Base-by-base conservation (phyloP, 2,113 vertebrate genomes). In the Corythoichthys intestinalis region DNA sequence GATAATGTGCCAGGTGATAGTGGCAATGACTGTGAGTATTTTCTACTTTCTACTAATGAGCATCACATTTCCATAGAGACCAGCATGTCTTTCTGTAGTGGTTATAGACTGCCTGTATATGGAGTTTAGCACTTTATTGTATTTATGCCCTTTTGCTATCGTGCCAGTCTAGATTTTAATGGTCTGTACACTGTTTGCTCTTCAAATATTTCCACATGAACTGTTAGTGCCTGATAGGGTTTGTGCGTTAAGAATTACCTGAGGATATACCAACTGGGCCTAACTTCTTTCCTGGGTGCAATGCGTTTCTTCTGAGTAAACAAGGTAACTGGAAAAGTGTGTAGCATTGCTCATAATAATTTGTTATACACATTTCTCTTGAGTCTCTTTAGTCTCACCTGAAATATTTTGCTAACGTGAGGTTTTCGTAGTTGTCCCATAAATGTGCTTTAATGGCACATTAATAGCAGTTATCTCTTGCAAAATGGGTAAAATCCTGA, bases 201-300 rank as follows among this genome's bases (percentile, higher is more conserved):
- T 86, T 81, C 79, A 84, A 86, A 86, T 81, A 75, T 76, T 86
- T 80, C 50, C 75, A 73, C 83, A 85, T 92, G 80, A 90, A 92
- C 89, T 89, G 90, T 90, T 87, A 81, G 91, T 90, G 81, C 64
- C 28, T 73, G 73, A 4, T 39, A 76, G 68, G 73, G 83, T 83
- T 86, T 85, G 75, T 81, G 82, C 50, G 4, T 76, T 74, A 69
- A 70, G 78, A 87, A 88, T 90, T 86, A 76, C 71, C 62, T 70
- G 44, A 5, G 72, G 81, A 78, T 83, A 85, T 86, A 85, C 78
- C 69, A 77, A 81, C 69, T 53, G 72, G 78, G 73, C 46, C 73
- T 44, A 70, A 63, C 68, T 70, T n/a, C 9, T 69, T 71, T 76
- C 60, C 65, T 62, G 68, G 80, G 70, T 79, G 76, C 76, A 60